Base-by-base conservation (phyloP, 1,140 invertebrate genomes). In the Zaprionus tsacasi region DNA sequence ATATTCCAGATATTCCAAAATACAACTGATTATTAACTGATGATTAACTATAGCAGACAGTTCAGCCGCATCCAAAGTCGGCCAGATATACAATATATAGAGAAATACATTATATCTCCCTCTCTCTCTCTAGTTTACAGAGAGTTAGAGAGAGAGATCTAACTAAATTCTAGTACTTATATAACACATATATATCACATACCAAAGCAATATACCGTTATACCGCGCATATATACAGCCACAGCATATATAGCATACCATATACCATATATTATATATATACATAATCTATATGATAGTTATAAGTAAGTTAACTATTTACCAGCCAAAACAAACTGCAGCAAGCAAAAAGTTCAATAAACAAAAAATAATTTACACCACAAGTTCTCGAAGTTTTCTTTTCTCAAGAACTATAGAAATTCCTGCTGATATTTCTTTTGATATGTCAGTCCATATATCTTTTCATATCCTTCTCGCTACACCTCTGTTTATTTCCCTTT, bases 301-400 rank as follows among this genome's bases (percentile, higher is more conserved):
- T 43, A 43, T 43, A 43, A n/a, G 40, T 67, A 67, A 76, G 69
- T 74, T 76, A 88, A 88, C 83, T 88, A 88, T 88, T 88, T 88
- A 88, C 85, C 77, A 76, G 64, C 21, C 38, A 86, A 79, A 60
- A 60, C 10, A 77, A 38, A 68, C 68, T 59, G 52, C 69, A 69
- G 35, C 40, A 15, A 45, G 40, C 40, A 15, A 45, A 66, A 66
- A 73, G 74, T 87, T 87, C 80, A 88, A 88, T 88, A 88, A 88
- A 88, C 74, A 57, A 80, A 88, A 88, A 88, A 88, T 88, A 82
- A 88, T 88, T 88, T 88, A 88, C 83, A 87, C 82, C 75, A 81
- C 56, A 64, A 61, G 52, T 35, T 52, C 8, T 11, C 2, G 10
- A 27, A 12, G n/a, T 15, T 2, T 48, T 33, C 11, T 25, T 55